Conservation (phyloP, 2,888 invertebrate genomes). For the Eupithecia exiguata region DNA sequence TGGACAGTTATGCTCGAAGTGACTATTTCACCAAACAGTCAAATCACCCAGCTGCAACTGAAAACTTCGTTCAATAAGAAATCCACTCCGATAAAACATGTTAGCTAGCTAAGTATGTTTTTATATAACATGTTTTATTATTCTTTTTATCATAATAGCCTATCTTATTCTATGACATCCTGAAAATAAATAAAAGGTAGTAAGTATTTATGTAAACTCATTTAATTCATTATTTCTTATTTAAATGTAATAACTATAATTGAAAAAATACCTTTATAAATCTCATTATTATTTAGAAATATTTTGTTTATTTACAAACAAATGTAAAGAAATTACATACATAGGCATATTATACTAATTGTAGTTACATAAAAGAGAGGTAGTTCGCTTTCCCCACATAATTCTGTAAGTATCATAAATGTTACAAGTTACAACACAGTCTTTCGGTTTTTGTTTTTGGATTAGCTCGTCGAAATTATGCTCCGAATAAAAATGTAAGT, state of each 20-base stretch:
- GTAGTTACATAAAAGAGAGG: neutral
- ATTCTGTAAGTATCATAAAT: neutral
- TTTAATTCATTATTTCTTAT: neutral
- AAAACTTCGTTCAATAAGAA: too few species aligned
- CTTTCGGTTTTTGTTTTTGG: conserved; percentile 14
- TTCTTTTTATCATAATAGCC: too few species aligned
- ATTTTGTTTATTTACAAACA: neutral
- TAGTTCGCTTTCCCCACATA: neutral
- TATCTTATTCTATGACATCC: too few species aligned
- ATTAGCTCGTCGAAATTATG: neutral
- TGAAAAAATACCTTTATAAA: neutral
- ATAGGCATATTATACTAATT: neutral
- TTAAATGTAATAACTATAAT: neutral
- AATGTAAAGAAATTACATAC: neutral
- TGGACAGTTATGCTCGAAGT: too few species aligned
- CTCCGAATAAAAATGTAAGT: conserved; percentile 21
- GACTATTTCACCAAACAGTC: too few species aligned
- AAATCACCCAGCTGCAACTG: too few species aligned
- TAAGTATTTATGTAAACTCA: neutral
- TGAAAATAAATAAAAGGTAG: neutral
- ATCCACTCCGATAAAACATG: too few species aligned
- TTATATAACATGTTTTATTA: too few species aligned
- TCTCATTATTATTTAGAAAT: neutral
- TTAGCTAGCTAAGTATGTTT: too few species aligned
- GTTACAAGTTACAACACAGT: neutral